Base-by-base conservation (phyloP, 2,888 invertebrate species). In the Melikaiella ostensackeni region DNA sequence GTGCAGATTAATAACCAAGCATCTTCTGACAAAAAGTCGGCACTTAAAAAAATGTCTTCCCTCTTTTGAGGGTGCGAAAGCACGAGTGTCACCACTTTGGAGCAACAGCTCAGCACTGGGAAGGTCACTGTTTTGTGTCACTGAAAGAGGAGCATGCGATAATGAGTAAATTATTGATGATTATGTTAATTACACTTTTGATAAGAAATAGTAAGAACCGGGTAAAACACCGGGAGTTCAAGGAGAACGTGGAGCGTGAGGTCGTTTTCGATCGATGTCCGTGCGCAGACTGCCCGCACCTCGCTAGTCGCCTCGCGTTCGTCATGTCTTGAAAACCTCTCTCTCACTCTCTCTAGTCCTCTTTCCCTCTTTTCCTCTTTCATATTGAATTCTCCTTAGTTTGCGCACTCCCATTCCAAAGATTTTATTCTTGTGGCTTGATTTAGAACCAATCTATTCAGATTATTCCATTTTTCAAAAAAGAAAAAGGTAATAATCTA, bases 181-280 rank as follows among this genome's bases (percentile, higher is more conserved):
- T 46, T 24, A 27, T 30, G 50, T 27, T 70, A 70, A 70, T 70
- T 30, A 46, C 66, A 70, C 66, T 70, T 50, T 70, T 50, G 42
- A 64, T 59, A 57, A 35, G 46, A 70, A 74, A 30, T 46, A 33
- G 24, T 62, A 27, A 70, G 38, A 75, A 77, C 50, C 75, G 73
- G 63, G 76, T 64, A 79, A 75, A 76, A 80, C 74, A 79, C 83
- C 83, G 83, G 83, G 80, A 77, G 79, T 79, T 79, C 79, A 74
- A 78, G 79, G 78, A 77, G 77, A 78, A 80, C 75, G 30, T 70
- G 66, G 27, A 76, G 75, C 81, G 80, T 81, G 75, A 77, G 77
- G 77, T 82, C 64, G 75, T 76, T 70, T 78, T 75, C 81, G 82
- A 79, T 82, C 82, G 81, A 81, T 82, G 82, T 81, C 82, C 79